These are phyloP conservation scores for Drosophila fulvimacula DNA, from an alignment of 2,888 invertebrate species.

Conservation along the genomic window DNA sequence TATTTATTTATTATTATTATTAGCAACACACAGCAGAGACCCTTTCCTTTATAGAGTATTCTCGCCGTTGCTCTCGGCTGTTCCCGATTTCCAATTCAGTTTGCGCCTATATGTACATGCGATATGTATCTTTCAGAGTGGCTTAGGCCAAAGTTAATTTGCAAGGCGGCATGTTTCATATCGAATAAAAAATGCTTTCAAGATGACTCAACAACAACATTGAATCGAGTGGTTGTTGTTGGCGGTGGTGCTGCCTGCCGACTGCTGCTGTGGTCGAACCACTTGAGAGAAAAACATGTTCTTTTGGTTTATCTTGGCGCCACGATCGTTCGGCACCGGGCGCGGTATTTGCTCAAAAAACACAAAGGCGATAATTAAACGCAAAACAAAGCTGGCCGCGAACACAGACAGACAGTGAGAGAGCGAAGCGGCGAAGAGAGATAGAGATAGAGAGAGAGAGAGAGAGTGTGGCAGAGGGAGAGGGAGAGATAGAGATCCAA, in stretches of 20 bases:
- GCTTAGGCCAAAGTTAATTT: conserved; percentile 76
- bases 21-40: too few species aligned
- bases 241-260: conserved; percentile 35
- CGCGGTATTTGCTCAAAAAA: conserved; percentile 71
- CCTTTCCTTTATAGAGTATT: conserved; percentile 4
- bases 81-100: conserved; percentile 9
- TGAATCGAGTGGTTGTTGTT: conserved; percentile 32
- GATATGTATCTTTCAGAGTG: conserved; percentile 58
- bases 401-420: conserved; percentile 42
- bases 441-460: background rate
- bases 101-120: conserved; percentile 37
- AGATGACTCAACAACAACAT: conserved; percentile 73
- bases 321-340: conserved; percentile 69
- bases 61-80: conserved; percentile 12
- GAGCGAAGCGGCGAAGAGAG: conserved; percentile 5
- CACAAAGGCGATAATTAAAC: conserved; percentile 78
- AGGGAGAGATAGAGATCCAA: conserved; percentile 2
- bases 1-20: too few species aligned
- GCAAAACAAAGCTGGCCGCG: conserved; percentile 71
- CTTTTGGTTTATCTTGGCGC: conserved; percentile 77
- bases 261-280: conserved; percentile 58
- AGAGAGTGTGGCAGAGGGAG: background rate
- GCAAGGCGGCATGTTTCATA: conserved; percentile 76
- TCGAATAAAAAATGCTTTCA: conserved; percentile 69
- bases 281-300: conserved; percentile 76